Conservation (phyloP, 2,113 vertebrate genomes). For the Theristicus caerulescens region DNA sequence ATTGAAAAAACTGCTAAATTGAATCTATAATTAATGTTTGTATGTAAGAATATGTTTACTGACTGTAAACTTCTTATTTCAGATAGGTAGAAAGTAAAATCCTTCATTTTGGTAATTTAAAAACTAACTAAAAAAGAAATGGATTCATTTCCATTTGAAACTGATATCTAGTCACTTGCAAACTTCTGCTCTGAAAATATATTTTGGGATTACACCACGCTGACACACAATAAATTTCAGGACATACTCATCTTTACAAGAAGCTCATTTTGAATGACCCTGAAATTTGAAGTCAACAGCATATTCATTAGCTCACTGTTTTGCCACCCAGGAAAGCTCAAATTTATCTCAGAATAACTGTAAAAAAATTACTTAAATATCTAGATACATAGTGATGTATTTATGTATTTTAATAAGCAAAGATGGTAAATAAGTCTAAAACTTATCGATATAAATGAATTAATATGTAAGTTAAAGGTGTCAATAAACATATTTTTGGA, state of each 20-base stretch:
- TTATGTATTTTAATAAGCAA: background rate
- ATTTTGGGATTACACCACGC: background rate
- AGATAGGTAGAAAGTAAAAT: background rate
- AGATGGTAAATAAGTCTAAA: background rate
- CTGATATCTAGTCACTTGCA: background rate
- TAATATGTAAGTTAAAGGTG: background rate
- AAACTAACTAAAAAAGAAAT: background rate
- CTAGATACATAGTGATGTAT: background rate
- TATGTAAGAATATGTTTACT: background rate
- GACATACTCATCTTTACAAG: background rate
- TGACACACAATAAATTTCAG: background rate
- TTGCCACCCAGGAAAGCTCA: background rate
- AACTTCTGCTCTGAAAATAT: background rate
- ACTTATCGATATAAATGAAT: background rate
- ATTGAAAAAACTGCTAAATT: background rate
- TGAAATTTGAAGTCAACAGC: background rate
- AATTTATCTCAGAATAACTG: background rate
- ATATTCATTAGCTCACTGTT: background rate
- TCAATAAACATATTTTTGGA: background rate
- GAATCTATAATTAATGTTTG: background rate
- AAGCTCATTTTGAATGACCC: background rate
- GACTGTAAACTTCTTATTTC: background rate
- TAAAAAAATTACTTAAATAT: background rate
- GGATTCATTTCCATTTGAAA: background rate
- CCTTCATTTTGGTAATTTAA: background rate